These are phyloP conservation scores for Metridium senile DNA, from an alignment of 92 coral and sea anemone species.

Conservation along the genomic window DNA sequence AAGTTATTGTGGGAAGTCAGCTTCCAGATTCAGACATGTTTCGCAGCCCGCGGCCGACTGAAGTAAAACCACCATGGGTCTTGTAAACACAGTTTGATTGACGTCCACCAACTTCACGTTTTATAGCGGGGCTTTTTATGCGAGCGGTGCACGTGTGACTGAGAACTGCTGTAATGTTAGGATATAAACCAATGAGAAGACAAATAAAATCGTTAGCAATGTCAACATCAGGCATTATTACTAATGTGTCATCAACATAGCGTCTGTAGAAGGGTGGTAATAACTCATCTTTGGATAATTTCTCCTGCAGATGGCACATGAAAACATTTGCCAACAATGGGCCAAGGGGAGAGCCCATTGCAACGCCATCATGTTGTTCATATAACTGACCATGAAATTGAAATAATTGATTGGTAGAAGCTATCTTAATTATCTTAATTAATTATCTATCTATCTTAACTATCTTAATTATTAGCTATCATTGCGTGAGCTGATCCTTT, in stretches of 20 bases:
- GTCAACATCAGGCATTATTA: conserved; percentile 22
- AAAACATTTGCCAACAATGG: conserved; percentile 24
- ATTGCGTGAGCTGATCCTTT: neutral
- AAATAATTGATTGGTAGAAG: conserved; percentile 9
- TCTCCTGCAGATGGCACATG: conserved; percentile 15
- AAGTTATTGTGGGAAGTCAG: neutral
- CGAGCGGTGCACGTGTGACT: no score
- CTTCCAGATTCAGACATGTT: no score
- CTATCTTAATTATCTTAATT: neutral
- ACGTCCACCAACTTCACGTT: no score
- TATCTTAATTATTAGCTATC: no score
- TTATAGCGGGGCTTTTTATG: no score
- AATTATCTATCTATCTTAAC: no score
- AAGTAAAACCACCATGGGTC: no score
- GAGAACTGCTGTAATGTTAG: no score
- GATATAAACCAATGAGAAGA: neutral
- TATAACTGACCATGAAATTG: conserved; percentile 28
- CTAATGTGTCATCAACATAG: conserved; percentile 23
- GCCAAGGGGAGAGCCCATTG: conserved; percentile 34
- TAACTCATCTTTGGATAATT: neutral
- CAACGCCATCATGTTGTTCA: conserved; percentile 25
- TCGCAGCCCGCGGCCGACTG: no score
- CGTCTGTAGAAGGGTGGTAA: conserved; percentile 18
- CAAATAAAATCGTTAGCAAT: neutral
- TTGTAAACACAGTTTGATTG: no score